phyloP scores from a whole-genome alignment of 1,140 invertebrate species.

The Lordiphosa mommai region DNA sequence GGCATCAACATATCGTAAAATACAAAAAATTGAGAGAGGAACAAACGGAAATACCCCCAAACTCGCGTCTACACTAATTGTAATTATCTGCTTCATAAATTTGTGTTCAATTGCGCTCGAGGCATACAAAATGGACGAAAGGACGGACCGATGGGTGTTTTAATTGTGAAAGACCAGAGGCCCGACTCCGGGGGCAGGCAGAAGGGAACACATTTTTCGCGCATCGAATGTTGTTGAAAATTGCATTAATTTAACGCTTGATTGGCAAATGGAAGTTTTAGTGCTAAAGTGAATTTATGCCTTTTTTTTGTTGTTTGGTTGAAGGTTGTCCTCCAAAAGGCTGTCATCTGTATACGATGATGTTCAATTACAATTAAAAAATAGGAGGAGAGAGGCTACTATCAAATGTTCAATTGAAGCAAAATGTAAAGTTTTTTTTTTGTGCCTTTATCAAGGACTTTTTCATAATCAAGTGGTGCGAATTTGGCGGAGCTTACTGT shows the following conservation, averaged over 20 bases:
- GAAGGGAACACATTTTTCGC: constrained; percentile 21
- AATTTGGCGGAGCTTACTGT: too few species aligned
- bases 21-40: constrained; percentile 2
- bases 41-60: constrained; percentile 9
- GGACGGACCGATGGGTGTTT: constrained; percentile 17
- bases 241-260: constrained; percentile 76
- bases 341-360: constrained; percentile 18
- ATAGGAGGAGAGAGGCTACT: too few species aligned
- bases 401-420: too few species aligned
- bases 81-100: constrained; percentile 72
- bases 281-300: constrained; percentile 49
- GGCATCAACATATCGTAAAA: constrained; percentile 55
- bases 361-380: constrained; percentile 55
- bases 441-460: too few species aligned
- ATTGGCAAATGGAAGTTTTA: constrained; percentile 61
- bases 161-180: constrained; percentile 40
- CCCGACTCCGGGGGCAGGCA: not conserved
- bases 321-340: constrained; percentile 1
- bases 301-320: not conserved
- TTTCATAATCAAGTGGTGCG: too few species aligned
- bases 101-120: constrained; percentile 41
- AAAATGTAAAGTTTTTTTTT: too few species aligned
- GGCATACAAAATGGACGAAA: constrained; percentile 25
- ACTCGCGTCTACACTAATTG: constrained; percentile 39
- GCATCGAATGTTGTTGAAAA: constrained; percentile 48